Base-by-base conservation (phyloP, 2,113 vertebrate genomes). In the Nothobranchius kuhntae region DNA sequence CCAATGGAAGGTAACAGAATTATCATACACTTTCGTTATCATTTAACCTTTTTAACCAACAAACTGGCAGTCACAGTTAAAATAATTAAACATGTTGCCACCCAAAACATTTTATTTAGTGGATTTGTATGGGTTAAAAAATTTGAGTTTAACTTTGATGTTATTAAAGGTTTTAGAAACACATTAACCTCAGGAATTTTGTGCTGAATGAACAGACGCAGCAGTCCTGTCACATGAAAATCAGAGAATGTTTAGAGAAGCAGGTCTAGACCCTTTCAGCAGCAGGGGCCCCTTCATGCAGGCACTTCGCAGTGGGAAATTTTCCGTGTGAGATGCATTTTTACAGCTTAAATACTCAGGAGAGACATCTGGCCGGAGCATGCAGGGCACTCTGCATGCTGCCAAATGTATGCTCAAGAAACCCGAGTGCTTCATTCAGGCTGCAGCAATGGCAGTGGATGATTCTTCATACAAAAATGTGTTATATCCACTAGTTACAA, bases 311-410 rank as follows among this genome's bases (percentile, higher is more conserved):
- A 62, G 47, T 38, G 12, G 47, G 47, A 62, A 13, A 38, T 50
- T 38, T 51, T 62, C 35, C 61, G 17, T 51, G 47, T 9, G 8
- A 61, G 60, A 61, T 50, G 60, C 46, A 35, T 50, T 51, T 38
- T 51, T 62, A 51, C 47, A 14, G 9, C 61, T 36, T 48, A n/a
- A 50, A 62, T 51, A 38, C 30, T 21, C 46, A 35, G 46, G 47
- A 62, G 61, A 62, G 26, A 17, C 35, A 50, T 36, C 35, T 38
- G 15, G 35, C n/a, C 46, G 1, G 15, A 62, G 45, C 59, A 61
- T 9, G 4, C 58, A 47, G 26, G 9, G 30, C 47, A 21, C 35
- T 36, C n/a, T 40, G 61, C 12, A 38, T 13, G 35, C 30, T 62
- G 47, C 47, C 13, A 17, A 6, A 51, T 9, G 15, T 47, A 47